These are phyloP conservation scores for Apogon hyalosoma DNA, from an alignment of 2,797 vertebrate genomes.

Conservation along the genomic window DNA sequence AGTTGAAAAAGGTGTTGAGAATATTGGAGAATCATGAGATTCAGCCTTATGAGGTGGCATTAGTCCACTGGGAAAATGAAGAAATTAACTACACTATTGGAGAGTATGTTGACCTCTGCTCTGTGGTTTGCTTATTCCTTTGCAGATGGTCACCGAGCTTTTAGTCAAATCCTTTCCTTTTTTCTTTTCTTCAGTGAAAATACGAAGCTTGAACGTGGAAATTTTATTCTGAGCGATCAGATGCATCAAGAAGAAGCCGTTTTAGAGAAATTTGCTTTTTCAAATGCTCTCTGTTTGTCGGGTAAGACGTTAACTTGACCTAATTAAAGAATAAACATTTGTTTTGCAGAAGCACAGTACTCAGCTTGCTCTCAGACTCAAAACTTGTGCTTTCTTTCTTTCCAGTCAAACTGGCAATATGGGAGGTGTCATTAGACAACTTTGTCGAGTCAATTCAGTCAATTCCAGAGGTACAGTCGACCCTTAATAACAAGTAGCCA, in stretches of 20 bases:
- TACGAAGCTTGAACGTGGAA: conserved; percentile 92
- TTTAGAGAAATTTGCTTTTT: conserved; percentile 97
- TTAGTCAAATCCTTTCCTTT: not conserved
- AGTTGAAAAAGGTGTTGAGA: conserved; percentile 91
- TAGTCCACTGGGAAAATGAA: conserved; percentile 98
- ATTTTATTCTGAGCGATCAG: conserved; percentile 89
- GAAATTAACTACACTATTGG: conserved; percentile 92
- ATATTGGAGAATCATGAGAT: conserved; percentile 93
- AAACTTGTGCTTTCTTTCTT: conserved; percentile 24
- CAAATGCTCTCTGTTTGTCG: conserved; percentile 95
- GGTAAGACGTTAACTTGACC: conserved; percentile 78
- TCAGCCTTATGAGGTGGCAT: conserved; percentile 94
- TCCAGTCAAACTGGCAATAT: conserved; percentile 97
- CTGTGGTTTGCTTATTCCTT: not conserved
- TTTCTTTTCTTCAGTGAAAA: conserved; percentile 85
- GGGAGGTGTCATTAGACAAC: conserved; percentile 94
- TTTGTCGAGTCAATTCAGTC: conserved; percentile 98
- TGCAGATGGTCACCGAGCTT: not conserved
- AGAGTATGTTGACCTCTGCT: conserved; percentile 81
- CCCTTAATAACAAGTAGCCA: not conserved
- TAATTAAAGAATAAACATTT: not conserved
- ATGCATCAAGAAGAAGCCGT: conserved; percentile 87
- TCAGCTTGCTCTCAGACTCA: not conserved
- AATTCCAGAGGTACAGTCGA: conserved; percentile 90
- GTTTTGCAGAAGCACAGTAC: not conserved